phyloP scores from a whole-genome alignment of 2,113 vertebrate genomes.

The Xyrauchen texanus region DNA sequence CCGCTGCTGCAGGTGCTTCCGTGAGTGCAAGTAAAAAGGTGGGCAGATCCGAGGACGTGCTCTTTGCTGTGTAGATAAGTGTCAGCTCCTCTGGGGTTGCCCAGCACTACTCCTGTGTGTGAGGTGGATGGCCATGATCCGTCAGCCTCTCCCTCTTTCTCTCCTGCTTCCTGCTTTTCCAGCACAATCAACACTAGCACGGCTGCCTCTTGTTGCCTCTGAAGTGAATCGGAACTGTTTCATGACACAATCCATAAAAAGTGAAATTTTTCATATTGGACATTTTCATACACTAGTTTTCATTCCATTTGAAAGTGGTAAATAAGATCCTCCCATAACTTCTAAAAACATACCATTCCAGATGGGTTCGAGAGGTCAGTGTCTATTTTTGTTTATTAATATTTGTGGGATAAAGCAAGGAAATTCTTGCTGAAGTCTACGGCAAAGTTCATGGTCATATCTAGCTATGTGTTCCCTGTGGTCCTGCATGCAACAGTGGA shows the following conservation, averaged over 20 bases:
- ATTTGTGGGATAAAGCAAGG: constrained; percentile 14
- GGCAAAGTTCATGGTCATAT: constrained; percentile 1
- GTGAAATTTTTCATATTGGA: constrained; percentile 25
- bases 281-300: constrained; percentile 44
- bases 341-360: neutral
- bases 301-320: constrained; percentile 20
- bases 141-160: constrained; percentile 12
- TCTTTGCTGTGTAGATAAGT: constrained; percentile 86
- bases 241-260: neutral
- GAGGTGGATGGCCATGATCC: constrained; percentile 25
- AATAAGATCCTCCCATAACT: neutral
- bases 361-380: constrained; percentile 21
- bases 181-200: constrained; percentile 42
- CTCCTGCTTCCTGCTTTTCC: constrained; percentile 44
- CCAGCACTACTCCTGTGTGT: neutral
- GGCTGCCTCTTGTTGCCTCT: neutral
- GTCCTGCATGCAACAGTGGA: constrained; percentile 16
- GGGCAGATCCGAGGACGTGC: constrained; percentile 82
- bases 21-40: constrained; percentile 79
- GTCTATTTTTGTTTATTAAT: constrained; percentile 30
- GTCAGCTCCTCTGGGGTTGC: neutral
- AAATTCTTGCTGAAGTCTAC: constrained; percentile 1
- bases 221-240: constrained; percentile 2
- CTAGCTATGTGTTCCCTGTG: constrained; percentile 19
- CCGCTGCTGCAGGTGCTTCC: constrained; percentile 66